Base-by-base conservation (phyloP, 2,113 vertebrate genomes). In the Lepus timidus region DNA sequence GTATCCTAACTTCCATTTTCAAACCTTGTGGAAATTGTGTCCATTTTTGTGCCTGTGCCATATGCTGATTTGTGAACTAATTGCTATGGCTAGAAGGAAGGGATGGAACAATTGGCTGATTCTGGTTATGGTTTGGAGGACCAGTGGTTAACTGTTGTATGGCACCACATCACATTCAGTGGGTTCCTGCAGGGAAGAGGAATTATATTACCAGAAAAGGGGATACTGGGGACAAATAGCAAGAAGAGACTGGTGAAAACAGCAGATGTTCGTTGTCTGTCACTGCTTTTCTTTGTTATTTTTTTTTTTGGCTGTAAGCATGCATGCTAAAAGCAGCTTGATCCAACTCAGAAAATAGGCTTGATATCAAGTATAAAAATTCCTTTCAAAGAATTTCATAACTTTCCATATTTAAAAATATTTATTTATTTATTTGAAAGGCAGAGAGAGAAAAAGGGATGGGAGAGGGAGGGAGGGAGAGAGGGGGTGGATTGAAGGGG, bases 341-440 rank as follows among this genome's bases (percentile, higher is more conserved):
- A 80, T 13, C 31, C 76, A 88, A 84, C 22, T 80, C 33, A 84
- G 73, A 84, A 93, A 80, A 90, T 76, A 93, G 49, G 55, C n/a
- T 70, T 88, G 68, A 67, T 10, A 58, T 68, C 94, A 93, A 94
- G 84, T 87, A 52, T 74, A 86, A 78, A 92, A 87, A 80, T 70
- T 44, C 23, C 27, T 93, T 88, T 87, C 55, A 94, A 84, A 90
- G 20, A 39, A 96, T 62, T 93, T 88, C 4, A 44, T 68, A 83
- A 16, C 27, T 94, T 93, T 79, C 80, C 6, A 10, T 80, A 79
- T 58, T 17, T 14, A 58, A 58, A 55, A 58, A 58, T 14, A 16
- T 58, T 58, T 58, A 58, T 20, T 93, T 81, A 70, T 67, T 93
- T 81, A 70, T 67, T 67, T 27, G 55, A 19, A 58, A 58, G 55